A percentile compares a stretch with the other conserved stretches of the same genome.
phyloP scores from a whole-genome alignment of 2,888 invertebrate genomes.

The Acanthopleura granulata region DNA sequence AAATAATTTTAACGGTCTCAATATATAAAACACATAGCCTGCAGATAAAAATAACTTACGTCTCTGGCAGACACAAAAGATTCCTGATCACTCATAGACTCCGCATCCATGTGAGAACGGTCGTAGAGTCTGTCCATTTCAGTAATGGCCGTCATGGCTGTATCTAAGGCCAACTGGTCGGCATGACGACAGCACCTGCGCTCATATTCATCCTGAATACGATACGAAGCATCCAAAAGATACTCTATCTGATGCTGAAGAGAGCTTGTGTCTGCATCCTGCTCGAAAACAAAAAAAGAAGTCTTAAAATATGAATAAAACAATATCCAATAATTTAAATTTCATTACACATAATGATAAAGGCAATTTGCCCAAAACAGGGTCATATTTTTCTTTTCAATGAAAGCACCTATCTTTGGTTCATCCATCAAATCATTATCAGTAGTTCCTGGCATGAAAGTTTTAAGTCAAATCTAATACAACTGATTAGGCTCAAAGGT shows the following conservation, averaged over 20 bases:
- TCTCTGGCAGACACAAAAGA: slow-evolving; percentile 97
- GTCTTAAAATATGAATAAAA: too few relatives aligned
- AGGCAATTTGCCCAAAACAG: too few relatives aligned
- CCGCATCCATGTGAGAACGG: slow-evolving; percentile 47
- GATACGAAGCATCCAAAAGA: slow-evolving; percentile 85
- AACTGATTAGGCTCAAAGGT: too few relatives aligned
- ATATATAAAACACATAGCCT: neutral
- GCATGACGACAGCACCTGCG: slow-evolving; percentile 51
- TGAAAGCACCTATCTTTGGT: too few relatives aligned
- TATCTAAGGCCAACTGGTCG: slow-evolving; percentile 56
- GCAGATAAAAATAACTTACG: slow-evolving; percentile 51
- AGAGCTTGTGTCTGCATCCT: slow-evolving; percentile 58
- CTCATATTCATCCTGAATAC: slow-evolving; percentile 81
- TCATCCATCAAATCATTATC: too few relatives aligned
- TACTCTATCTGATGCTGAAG: slow-evolving; percentile 80
- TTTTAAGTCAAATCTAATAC: too few relatives aligned
- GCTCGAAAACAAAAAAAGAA: neutral
- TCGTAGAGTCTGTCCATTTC: slow-evolving; percentile 43
- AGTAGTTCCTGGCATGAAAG: too few relatives aligned
- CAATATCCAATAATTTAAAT: too few relatives aligned
- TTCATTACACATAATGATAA: too few relatives aligned
- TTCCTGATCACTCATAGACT: slow-evolving; percentile 73
- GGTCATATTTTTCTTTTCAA: too few relatives aligned
- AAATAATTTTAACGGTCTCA: neutral
- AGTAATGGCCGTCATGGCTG: slow-evolving; percentile 55